phyloP scores from a whole-genome alignment of 1,140 invertebrate genomes.

The Cydia splendana region DNA sequence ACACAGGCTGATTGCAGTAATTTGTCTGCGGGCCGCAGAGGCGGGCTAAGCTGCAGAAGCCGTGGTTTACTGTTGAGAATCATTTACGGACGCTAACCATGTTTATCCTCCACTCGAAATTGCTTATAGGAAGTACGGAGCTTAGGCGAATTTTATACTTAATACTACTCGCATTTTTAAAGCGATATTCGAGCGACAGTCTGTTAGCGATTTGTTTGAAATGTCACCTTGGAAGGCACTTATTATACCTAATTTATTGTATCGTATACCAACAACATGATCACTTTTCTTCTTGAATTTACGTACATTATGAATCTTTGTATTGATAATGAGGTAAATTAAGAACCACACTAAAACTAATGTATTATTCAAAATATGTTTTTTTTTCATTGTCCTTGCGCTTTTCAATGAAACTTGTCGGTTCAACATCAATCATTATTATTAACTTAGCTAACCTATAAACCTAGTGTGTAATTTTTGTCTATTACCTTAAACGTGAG shows the following conservation, averaged over 20 bases:
- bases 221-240: not conserved
- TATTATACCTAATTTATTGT: too few species aligned
- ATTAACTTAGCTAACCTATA: too few species aligned
- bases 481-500: not conserved
- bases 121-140: not conserved
- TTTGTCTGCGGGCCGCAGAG: conserved; percentile 19
- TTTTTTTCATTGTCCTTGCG: too few species aligned
- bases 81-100: conserved; percentile 24
- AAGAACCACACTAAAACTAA: too few species aligned
- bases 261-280: too few species aligned
- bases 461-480: too few species aligned
- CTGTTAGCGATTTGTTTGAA: not conserved
- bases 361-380: too few species aligned
- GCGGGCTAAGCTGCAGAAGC: conserved; percentile 21
- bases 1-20: conserved; percentile 18
- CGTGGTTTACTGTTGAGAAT: conserved; percentile 25
- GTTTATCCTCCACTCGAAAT: conserved; percentile 19
- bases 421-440: too few species aligned
- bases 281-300: too few species aligned
- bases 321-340: too few species aligned
- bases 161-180: not conserved
- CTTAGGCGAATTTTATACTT: not conserved
- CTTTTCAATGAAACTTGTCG: too few species aligned
- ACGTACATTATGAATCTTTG: too few species aligned
- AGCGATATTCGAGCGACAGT: not conserved